These are phyloP conservation scores for Deilephila porcellus DNA, from an alignment of 2,888 invertebrate species.

Conservation along the genomic window DNA sequence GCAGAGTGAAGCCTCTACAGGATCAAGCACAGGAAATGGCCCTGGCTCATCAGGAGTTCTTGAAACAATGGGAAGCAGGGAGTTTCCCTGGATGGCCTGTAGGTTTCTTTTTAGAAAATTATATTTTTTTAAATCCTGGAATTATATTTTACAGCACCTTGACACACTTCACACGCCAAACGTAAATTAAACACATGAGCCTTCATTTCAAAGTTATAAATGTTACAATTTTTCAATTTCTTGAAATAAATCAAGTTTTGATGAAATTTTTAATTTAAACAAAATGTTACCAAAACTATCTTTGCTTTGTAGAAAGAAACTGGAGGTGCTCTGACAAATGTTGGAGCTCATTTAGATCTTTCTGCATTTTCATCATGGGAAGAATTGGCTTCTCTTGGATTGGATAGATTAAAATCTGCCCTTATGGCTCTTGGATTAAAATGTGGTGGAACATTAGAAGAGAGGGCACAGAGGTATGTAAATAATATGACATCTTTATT, in stretches of 20 bases:
- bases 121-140: not conserved
- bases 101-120: conserved; percentile 48
- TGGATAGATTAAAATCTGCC: conserved; percentile 98
- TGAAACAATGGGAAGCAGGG: conserved; percentile 94
- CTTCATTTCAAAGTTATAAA: no score
- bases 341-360: conserved; percentile 98
- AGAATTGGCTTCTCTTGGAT: conserved; percentile 97
- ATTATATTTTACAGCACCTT: not conserved
- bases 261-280: no score
- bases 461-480: conserved; percentile 93
- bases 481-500: not conserved
- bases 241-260: no score
- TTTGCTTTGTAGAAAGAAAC: conserved; percentile 90
- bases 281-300: not conserved
- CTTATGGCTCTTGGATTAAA: conserved; percentile 98
- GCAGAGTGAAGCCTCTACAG: conserved; percentile 93
- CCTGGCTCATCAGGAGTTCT: conserved; percentile 91
- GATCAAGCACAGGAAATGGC: conserved; percentile 93
- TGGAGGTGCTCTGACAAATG: conserved; percentile 95
- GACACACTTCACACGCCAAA: no score
- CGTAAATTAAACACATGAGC: no score
- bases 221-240: no score
- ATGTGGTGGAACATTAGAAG: conserved; percentile 99
- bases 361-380: conserved; percentile 99
- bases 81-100: conserved; percentile 97